Percentiles rank a stretch among this genome's conserved stretches.
Evolutionary conservation across 2,888 invertebrate species (phyloP).

Genomic region (Meiosimyza platycephala): DNA sequence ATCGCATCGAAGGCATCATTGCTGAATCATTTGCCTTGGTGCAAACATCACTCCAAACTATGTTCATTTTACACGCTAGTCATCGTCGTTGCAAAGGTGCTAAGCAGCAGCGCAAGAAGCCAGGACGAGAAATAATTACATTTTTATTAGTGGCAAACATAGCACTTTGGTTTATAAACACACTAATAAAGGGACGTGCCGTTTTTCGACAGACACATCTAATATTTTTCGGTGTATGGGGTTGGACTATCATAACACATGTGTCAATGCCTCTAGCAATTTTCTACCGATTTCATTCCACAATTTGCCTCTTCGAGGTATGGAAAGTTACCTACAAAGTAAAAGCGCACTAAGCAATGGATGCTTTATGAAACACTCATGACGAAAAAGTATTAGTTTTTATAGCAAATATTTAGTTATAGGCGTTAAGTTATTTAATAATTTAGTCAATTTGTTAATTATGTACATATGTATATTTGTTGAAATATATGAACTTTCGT

Average conservation of each 20-base stretch:
- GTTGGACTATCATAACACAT: slow-evolving; percentile 92
- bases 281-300: slow-evolving; percentile 91
- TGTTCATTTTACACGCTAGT: slow-evolving; percentile 81
- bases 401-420: background rate
- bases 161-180: slow-evolving; percentile 89
- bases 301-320: slow-evolving; percentile 91
- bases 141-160: slow-evolving; percentile 85
- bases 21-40: slow-evolving; percentile 80
- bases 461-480: too few relatives aligned
- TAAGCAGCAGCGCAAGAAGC: slow-evolving; percentile 79
- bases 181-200: slow-evolving; percentile 84
- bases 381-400: slow-evolving; percentile 12
- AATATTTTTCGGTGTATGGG: slow-evolving; percentile 86
- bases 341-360: slow-evolving; percentile 63
- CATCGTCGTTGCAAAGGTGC: slow-evolving; percentile 80
- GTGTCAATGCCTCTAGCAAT: slow-evolving; percentile 90
- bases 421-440: background rate
- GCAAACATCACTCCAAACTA: slow-evolving; percentile 83
- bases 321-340: slow-evolving; percentile 92
- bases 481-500: too few relatives aligned
- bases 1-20: slow-evolving; percentile 73
- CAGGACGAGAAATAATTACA: slow-evolving; percentile 86
- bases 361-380: background rate
- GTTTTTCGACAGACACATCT: slow-evolving; percentile 86
- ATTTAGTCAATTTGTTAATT: background rate